Conservation (phyloP, 1,140 invertebrate species). For the Caenorhabditis inopinata region DNA sequence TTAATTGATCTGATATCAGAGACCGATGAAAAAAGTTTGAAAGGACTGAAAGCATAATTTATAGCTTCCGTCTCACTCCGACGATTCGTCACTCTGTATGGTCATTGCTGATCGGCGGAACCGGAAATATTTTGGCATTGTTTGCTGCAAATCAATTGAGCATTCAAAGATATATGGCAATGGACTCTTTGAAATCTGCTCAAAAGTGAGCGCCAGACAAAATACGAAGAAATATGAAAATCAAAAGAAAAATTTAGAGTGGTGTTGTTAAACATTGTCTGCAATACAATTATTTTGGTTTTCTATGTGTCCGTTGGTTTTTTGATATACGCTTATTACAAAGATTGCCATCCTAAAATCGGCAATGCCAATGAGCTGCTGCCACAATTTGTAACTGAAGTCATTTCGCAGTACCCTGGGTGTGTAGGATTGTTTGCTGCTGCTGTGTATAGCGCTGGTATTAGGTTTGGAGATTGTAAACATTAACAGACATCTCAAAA, state of each 20-base stretch:
- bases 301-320: slow-evolving; percentile 51
- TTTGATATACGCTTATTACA: slow-evolving; percentile 51
- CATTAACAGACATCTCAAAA: not conserved
- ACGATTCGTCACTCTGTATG: slow-evolving; percentile 53
- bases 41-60: not conserved
- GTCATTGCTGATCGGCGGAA: slow-evolving; percentile 53
- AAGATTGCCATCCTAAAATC: slow-evolving; percentile 52
- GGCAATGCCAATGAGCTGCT: slow-evolving; percentile 41
- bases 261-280: slow-evolving; percentile 55
- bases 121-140: slow-evolving; percentile 49
- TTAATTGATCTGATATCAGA: too few species aligned
- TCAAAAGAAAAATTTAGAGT: slow-evolving; percentile 40
- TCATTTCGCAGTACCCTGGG: slow-evolving; percentile 44
- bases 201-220: slow-evolving; percentile 47
- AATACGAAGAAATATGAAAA: not conserved
- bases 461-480: slow-evolving; percentile 16
- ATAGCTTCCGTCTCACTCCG: slow-evolving; percentile 57
- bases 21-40: not conserved
- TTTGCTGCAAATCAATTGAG: slow-evolving; percentile 57
- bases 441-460: slow-evolving; percentile 46
- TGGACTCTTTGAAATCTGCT: slow-evolving; percentile 50
- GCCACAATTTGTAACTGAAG: slow-evolving; percentile 40
- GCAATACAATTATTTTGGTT: slow-evolving; percentile 51
- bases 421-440: slow-evolving; percentile 54
- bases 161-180: slow-evolving; percentile 53